A percentile compares a stretch with the other conserved stretches of the same genome.
These are phyloP conservation scores for Metridium senile DNA, from an alignment of 92 coral and sea anemone genomes.

Conservation along the genomic window DNA sequence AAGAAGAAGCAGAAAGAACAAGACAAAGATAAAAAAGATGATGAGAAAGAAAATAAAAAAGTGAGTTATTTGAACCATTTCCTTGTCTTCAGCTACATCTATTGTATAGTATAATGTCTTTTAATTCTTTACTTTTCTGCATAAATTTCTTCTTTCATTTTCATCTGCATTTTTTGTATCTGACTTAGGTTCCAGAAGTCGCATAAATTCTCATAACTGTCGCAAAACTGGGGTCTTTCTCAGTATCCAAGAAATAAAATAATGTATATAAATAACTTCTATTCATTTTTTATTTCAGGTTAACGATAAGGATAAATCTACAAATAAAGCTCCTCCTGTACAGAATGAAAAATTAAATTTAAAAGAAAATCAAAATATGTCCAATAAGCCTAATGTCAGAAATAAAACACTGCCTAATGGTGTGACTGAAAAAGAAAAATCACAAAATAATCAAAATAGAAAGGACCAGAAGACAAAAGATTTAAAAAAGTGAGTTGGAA, in stretches of 20 bases:
- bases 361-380: conserved; percentile 30
- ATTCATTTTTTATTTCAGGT: background rate
- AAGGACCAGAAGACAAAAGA: conserved; percentile 22
- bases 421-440: conserved; percentile 25
- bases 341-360: conserved; percentile 30
- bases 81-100: too few species aligned
- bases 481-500: conserved; percentile 24
- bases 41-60: conserved; percentile 86
- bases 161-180: too few species aligned
- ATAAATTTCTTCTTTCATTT: too few species aligned
- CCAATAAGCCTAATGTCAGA: conserved; percentile 22
- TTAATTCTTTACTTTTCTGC: too few species aligned
- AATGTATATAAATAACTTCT: too few species aligned
- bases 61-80: too few species aligned
- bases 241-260: too few species aligned
- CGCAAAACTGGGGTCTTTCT: too few species aligned
- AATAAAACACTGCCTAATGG: conserved; percentile 7
- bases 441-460: conserved; percentile 27
- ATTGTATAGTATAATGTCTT: too few species aligned
- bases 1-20: conserved; percentile 75
- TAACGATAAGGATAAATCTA: conserved; percentile 16
- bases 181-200: too few species aligned
- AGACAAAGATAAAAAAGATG: conserved; percentile 72
- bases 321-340: conserved; percentile 10
- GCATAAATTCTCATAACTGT: too few species aligned